Evolutionary conservation across 1,140 invertebrate species (phyloP), one percentile per base, ranked within the genome.

Genomic region (Pseudomyrmex gracilis): DNA sequence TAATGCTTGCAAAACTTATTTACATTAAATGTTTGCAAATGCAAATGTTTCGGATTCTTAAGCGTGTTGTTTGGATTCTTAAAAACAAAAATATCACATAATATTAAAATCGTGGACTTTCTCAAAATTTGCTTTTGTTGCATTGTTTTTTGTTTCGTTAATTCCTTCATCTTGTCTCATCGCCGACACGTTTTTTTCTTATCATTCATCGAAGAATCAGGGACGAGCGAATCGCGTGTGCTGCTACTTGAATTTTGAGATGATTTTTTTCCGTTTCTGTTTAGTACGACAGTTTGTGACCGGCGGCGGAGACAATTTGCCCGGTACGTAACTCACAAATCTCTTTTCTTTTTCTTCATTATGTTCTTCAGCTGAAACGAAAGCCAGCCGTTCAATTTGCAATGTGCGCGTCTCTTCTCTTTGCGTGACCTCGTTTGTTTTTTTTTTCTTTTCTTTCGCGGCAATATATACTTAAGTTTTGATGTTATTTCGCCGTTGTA

Each of bases 281-380:
- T 95, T 96, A 96, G 96, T 96, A 95, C 96, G 96, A 95, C 96
- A 96, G 94, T 96, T 95, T 96, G 95, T 96, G 95, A 95, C 95
- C 95, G 95, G 95, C 95, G 95, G 95, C 94, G 96, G 95, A 95
- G 95, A 96, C 94, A 96, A 95, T 95, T 95, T 96, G 93, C 95
- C 95, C 95, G 95, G 96, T 96, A 96, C 95, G 96, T 96, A 96
- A 94, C 91, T 94, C 93, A 93, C 87, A 87, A 89, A 92, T 92
- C 89, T 89, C 91, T 91, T 92, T 93, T 93, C 90, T 93, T 93
- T 93, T 92, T 88, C 92, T 90, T 91, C 90, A 91, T 92, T 86
- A 89, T 68, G 55, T 53, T 64, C 68, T 22, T 70, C 66, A 83
- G 73, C 61, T 78, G 47, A 84, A 83, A 85, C 58, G 61, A 84